Evolutionary conservation across 2,113 vertebrate genomes (phyloP).

Genomic region (Poecile atricapillus): DNA sequence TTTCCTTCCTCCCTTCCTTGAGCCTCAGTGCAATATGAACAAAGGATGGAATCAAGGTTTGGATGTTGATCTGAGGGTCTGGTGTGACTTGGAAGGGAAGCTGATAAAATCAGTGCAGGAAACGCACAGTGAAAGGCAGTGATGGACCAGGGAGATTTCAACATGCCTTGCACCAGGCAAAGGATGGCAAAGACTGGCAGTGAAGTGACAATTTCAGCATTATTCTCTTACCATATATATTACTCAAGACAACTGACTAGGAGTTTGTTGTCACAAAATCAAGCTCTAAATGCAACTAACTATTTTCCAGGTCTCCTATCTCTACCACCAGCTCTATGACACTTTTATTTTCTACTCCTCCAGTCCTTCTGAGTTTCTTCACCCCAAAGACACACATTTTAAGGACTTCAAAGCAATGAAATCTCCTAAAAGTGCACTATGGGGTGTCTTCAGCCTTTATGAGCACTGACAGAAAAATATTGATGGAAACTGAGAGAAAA

Average conservation of each 20-base stretch:
- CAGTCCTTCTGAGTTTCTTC: background rate
- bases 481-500: background rate
- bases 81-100: background rate
- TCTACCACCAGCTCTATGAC: background rate
- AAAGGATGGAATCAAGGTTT: fast-evolving
- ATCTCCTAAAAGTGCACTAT: background rate
- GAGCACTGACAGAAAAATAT: background rate
- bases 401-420: background rate
- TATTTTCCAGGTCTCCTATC: fast-evolving
- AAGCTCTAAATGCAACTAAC: background rate
- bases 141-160: background rate
- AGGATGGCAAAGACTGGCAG: background rate
- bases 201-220: background rate
- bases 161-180: background rate
- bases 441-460: background rate
- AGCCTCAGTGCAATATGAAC: background rate
- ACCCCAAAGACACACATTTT: background rate
- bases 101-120: background rate
- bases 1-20: background rate
- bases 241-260: background rate
- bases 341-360: background rate
- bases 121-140: background rate
- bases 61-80: background rate
- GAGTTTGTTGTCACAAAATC: background rate
- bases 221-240: background rate